phyloP scores from a whole-genome alignment of 2,888 invertebrate species.

The Ceratothoa steindachneri region DNA sequence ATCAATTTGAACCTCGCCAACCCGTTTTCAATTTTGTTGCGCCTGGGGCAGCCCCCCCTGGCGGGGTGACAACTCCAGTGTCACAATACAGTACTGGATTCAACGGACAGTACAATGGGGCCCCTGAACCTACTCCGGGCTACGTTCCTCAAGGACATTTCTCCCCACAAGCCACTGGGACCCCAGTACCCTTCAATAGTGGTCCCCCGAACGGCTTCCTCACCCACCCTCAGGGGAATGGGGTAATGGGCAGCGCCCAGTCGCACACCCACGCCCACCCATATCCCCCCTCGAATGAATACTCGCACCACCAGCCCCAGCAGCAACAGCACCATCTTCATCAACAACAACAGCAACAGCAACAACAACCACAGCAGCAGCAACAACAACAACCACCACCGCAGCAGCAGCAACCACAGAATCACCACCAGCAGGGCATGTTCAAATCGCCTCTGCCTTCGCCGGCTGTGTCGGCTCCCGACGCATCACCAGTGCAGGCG shows the following conservation, averaged over 20 bases:
- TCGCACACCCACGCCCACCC: slow-evolving; percentile 41
- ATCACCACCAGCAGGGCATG: slow-evolving; percentile 27
- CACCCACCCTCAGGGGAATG: slow-evolving; percentile 43
- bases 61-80: slow-evolving; percentile 25
- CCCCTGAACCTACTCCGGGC: neutral
- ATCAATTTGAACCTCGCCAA: slow-evolving; percentile 39
- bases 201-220: slow-evolving; percentile 41
- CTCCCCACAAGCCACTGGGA: slow-evolving; percentile 39
- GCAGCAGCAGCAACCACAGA: slow-evolving; percentile 20
- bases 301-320: slow-evolving; percentile 40
- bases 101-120: slow-evolving; percentile 33
- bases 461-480: slow-evolving; percentile 39
- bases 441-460: slow-evolving; percentile 40
- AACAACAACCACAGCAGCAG: slow-evolving; percentile 31
- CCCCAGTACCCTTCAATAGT: slow-evolving; percentile 37
- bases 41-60: slow-evolving; percentile 26
- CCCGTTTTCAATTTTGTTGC: slow-evolving; percentile 41
- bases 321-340: slow-evolving; percentile 39
- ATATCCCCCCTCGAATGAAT: slow-evolving; percentile 42
- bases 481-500: slow-evolving; percentile 40
- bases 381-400: slow-evolving; percentile 36
- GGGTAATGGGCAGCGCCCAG: slow-evolving; percentile 45
- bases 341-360: slow-evolving; percentile 32
- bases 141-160: slow-evolving; percentile 47
- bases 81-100: slow-evolving; percentile 39